phyloP scores from a whole-genome alignment of 2,888 invertebrate genomes.

The Erebia epiphron region DNA sequence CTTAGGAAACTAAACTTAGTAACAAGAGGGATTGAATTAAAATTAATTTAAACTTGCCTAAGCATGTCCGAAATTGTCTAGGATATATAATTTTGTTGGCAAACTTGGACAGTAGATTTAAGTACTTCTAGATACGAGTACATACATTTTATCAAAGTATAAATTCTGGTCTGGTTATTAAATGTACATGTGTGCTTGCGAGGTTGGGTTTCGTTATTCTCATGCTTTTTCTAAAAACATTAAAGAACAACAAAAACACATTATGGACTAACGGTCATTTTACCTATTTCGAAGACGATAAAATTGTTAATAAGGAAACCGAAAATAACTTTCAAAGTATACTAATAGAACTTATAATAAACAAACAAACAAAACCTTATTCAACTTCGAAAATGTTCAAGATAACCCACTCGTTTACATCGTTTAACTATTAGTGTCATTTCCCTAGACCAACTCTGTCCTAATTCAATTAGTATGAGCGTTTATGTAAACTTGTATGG shows the following conservation, averaged over 20 bases:
- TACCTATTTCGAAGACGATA: too few relatives aligned
- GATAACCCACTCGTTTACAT: not conserved
- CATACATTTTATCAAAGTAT: too few relatives aligned
- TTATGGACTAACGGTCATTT: too few relatives aligned
- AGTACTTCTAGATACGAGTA: not conserved
- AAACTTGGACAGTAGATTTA: not conserved
- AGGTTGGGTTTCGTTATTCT: too few relatives aligned
- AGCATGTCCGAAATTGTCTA: not conserved
- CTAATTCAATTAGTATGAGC: conserved; percentile 21
- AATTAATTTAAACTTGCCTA: conserved; percentile 39
- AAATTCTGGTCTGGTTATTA: too few relatives aligned
- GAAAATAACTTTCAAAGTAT: too few relatives aligned
- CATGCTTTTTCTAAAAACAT: too few relatives aligned
- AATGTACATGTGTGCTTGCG: too few relatives aligned
- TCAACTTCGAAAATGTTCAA: not conserved
- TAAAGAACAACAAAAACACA: too few relatives aligned
- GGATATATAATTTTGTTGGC: not conserved
- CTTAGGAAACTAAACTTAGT: conserved; percentile 29
- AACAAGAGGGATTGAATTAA: conserved; percentile 39
- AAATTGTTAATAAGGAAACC: too few relatives aligned
- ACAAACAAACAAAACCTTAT: too few relatives aligned
- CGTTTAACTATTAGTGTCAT: conserved; percentile 4
- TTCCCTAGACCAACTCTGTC: conserved; percentile 17
- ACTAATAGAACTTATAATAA: too few relatives aligned
- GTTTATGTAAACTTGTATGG: conserved; percentile 20